A percentile compares a stretch with the other conserved stretches of the same genome.
These are phyloP conservation scores for Aleiodes leptofemur DNA, from an alignment of 2,888 invertebrate species.

Conservation along the genomic window DNA sequence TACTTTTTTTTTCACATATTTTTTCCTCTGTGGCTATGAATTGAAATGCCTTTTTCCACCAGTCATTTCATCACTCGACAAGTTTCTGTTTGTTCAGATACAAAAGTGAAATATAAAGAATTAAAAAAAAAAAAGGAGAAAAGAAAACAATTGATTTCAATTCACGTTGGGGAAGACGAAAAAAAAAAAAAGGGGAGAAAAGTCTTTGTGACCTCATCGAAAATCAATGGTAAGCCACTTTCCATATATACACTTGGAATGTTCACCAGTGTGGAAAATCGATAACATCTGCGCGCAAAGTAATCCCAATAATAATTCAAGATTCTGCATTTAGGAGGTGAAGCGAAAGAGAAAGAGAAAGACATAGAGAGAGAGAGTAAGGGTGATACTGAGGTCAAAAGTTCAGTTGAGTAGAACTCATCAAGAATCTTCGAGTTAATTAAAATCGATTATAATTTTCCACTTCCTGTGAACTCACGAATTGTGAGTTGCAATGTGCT, in stretches of 20 bases:
- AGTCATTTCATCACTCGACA: no score
- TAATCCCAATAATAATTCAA: conserved; percentile 34
- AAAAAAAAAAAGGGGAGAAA: neutral
- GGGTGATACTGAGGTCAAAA: conserved; percentile 31
- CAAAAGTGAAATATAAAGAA: no score
- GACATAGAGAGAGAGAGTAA: no score
- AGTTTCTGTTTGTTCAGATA: no score
- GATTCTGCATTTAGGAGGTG: conserved; percentile 22
- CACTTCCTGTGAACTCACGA: conserved; percentile 5
- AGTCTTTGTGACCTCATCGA: conserved; percentile 20
- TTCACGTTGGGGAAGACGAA: neutral
- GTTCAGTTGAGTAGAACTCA: conserved; percentile 24
- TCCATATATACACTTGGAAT: conserved; percentile 18
- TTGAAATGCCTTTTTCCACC: no score
- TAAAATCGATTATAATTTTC: conserved; percentile 33
- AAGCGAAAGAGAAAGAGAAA: no score
- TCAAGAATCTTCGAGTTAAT: conserved; percentile 31
- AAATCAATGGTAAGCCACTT: conserved; percentile 31
- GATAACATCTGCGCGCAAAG: conserved; percentile 25
- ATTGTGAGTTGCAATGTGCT: neutral
- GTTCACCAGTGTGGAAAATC: conserved; percentile 33
- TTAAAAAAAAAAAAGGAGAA: neutral
- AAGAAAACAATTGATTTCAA: conserved; percentile 14
- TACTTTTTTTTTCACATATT: no score
- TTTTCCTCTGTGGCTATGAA: no score